Evolutionary conservation across 2,888 invertebrate genomes (phyloP).

Genomic region (Sialis fuliginosa): DNA sequence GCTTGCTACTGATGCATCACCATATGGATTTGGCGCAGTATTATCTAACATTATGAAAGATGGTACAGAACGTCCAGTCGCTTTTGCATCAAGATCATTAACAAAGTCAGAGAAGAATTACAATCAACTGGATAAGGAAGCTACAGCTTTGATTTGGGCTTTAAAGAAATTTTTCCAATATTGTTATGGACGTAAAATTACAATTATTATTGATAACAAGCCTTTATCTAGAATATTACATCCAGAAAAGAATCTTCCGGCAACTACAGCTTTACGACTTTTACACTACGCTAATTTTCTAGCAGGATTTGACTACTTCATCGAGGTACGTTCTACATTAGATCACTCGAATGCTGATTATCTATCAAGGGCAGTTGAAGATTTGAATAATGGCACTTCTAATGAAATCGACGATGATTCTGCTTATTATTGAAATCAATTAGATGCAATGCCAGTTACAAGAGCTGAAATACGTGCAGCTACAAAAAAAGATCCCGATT

Average conservation of each 20-base stretch:
- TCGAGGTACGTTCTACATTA: conserved; percentile 9
- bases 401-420: too few species aligned
- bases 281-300: conserved; percentile 12
- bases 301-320: conserved; percentile 12
- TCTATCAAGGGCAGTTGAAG: conserved; percentile 4
- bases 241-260: conserved; percentile 13
- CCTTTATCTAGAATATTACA: conserved; percentile 17
- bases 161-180: conserved; percentile 20
- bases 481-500: not conserved
- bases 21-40: conserved; percentile 17
- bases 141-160: conserved; percentile 16
- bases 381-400: too few species aligned
- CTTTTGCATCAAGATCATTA: conserved; percentile 18
- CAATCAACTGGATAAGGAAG: conserved; percentile 21
- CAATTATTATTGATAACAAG: conserved; percentile 18
- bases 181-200: conserved; percentile 18
- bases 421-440: too few species aligned
- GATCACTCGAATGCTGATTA: conserved; percentile 8
- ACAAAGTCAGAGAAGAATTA: conserved; percentile 18
- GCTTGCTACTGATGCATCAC: conserved; percentile 19
- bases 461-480: too few species aligned
- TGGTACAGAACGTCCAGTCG: conserved; percentile 18
- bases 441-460: not conserved
- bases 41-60: conserved; percentile 15
- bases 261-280: conserved; percentile 11